Conservation (phyloP, 92 coral and sea anemone genomes). For the Porites evermanni region DNA sequence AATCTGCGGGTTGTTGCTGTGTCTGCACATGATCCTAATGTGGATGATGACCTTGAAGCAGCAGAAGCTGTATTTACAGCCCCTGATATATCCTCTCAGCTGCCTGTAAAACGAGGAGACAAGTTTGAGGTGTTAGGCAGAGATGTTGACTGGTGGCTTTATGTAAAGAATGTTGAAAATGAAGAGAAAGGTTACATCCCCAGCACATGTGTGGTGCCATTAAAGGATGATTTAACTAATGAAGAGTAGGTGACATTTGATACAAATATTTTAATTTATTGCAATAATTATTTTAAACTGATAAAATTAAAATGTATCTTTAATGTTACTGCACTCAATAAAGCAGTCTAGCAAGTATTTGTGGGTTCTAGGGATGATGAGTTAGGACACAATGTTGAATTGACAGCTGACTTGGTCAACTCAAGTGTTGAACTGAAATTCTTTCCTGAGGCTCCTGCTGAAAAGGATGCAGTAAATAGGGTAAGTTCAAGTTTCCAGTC, state of each 20-base stretch:
- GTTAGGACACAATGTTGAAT: conserved; percentile 76
- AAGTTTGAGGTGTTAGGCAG: conserved; percentile 78
- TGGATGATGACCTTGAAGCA: conserved; percentile 64
- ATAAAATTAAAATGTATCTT: no score
- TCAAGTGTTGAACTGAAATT: conserved; percentile 78
- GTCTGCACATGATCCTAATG: conserved; percentile 66
- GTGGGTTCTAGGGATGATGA: conserved; percentile 60
- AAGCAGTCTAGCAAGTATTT: no score
- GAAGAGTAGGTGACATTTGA: conserved; percentile 75
- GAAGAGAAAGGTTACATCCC: conserved; percentile 86
- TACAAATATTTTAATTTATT: neutral
- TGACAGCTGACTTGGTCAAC: conserved; percentile 75
- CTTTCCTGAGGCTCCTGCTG: conserved; percentile 88
- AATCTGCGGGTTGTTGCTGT: conserved; percentile 36
- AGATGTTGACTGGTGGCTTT: conserved; percentile 90
- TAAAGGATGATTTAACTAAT: conserved; percentile 64
- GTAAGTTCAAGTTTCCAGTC: conserved; percentile 30
- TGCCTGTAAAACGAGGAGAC: conserved; percentile 77
- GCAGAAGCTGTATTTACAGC: conserved; percentile 75
- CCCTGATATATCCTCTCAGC: conserved; percentile 80
- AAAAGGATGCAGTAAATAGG: conserved; percentile 72
- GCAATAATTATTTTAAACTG: no score
- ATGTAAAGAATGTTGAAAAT: conserved; percentile 60
- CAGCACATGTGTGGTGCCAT: conserved; percentile 83
- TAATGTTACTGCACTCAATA: no score